phyloP scores from a whole-genome alignment of 2,797 vertebrate species.

The Megalops cyprinoides region DNA sequence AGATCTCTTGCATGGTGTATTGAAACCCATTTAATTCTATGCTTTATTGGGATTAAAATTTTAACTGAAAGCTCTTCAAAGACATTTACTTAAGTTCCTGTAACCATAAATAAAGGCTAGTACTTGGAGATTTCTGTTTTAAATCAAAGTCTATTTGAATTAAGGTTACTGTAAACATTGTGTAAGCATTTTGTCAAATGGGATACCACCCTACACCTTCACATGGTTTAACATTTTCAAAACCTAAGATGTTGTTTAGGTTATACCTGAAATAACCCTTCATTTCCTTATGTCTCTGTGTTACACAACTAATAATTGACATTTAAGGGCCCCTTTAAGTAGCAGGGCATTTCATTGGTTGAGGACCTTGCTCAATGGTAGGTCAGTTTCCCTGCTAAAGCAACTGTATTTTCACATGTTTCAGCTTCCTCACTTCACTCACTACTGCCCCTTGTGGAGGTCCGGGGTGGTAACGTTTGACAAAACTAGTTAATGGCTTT shows the following conservation, averaged over 20 bases:
- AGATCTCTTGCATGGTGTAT: neutral
- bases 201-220: conserved; percentile 3
- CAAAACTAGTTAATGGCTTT: neutral
- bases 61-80: neutral
- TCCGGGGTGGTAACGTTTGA: neutral
- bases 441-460: neutral
- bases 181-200: conserved; percentile 7
- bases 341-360: conserved; percentile 17
- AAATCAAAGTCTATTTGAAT: neutral
- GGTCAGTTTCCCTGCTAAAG: neutral
- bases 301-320: conserved; percentile 2
- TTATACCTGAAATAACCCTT: neutral
- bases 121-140: neutral
- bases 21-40: conserved; percentile 19
- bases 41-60: neutral
- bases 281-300: neutral
- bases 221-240: neutral
- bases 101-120: neutral
- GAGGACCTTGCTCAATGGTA: neutral
- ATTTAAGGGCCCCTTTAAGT: too few relatives aligned
- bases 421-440: neutral
- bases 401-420: neutral
- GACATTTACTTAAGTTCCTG: neutral
- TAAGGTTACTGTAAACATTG: conserved; percentile 5
- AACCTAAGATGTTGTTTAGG: neutral